Evolutionary conservation across 2,888 invertebrate species (phyloP), one percentile per base, ranked within the genome.

Genomic region (Erebia aethiops): DNA sequence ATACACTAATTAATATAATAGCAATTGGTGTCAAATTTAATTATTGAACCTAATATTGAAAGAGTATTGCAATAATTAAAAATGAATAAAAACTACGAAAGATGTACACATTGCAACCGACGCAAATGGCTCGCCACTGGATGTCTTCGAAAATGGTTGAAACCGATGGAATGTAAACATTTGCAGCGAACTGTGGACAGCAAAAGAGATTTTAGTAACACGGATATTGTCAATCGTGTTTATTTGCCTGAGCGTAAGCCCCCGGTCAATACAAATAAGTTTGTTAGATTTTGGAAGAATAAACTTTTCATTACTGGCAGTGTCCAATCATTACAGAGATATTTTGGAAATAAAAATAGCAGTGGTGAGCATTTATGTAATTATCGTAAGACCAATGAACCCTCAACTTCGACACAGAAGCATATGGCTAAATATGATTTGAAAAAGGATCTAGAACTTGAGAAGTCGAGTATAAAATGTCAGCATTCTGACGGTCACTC

Each of bases 131-230:
- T 92, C 49, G 84, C 90, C 77, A 85, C 91, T 75, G 92, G 92
- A 74, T 92, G 92, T 78, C 89, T 93, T 77, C 89, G 92, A 67
- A 92, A 91, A 82, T 93, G 92, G 92, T 84, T 92, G 75, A 92
- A 91, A 79, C 92, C 92, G 69, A 81, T 91, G 83, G 92, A 93
- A 90, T 93, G 92, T 89, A 93, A 92, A 91, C 92, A 93, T 87
- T 86, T 89, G 77, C 92, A 91, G 81, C 81, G 92, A 81, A 89
- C 82, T 77, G 87, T 89, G 79, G 92, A 92, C 82, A 89, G 79
- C 79, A 92, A 91, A 83, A 85, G 88, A 77, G 92, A 92, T 81
- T 89, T 83, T 73, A 89, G 79, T 77, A 89, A 88, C 79, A 81
- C 90, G 71, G 90, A 91, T 82, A 89, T 91, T 73, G 89, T 90